phyloP scores from a whole-genome alignment of 1,140 invertebrate genomes.

The Heterodera carotae region DNA sequence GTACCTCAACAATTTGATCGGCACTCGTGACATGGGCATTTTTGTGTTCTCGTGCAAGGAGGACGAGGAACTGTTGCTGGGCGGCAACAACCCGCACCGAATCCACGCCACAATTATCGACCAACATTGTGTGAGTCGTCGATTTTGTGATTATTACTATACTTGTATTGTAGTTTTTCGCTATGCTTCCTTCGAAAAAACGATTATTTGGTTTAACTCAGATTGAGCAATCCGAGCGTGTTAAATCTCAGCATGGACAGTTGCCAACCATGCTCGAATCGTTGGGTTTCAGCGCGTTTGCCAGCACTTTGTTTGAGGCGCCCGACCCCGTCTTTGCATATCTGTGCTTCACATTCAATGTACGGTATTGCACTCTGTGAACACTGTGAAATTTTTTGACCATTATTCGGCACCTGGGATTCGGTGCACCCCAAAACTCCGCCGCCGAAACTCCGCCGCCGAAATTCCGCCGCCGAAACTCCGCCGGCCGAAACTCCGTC shows the following conservation, averaged over 20 bases:
- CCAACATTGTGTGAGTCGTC: constrained; percentile 15
- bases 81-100: constrained; percentile 10
- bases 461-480: too few species aligned
- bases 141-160: neutral
- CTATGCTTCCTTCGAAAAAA: neutral
- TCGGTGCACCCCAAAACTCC: too few species aligned
- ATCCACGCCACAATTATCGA: constrained; percentile 46
- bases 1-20: constrained; percentile 50
- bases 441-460: too few species aligned
- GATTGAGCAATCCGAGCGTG: neutral
- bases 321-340: constrained; percentile 47
- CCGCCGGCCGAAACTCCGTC: too few species aligned
- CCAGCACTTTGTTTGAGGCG: constrained; percentile 42
- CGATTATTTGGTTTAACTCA: neutral
- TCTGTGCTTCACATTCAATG: constrained; percentile 34
- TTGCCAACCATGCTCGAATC: constrained; percentile 30
- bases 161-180: neutral
- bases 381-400: constrained; percentile 29
- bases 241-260: neutral
- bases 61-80: constrained; percentile 42
- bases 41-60: constrained; percentile 54
- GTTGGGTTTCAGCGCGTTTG: constrained; percentile 46
- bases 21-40: constrained; percentile 47
- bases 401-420: too few species aligned
- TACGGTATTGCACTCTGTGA: too few species aligned